phyloP scores from a whole-genome alignment of 2,797 vertebrate genomes.

The Sparus aurata region DNA sequence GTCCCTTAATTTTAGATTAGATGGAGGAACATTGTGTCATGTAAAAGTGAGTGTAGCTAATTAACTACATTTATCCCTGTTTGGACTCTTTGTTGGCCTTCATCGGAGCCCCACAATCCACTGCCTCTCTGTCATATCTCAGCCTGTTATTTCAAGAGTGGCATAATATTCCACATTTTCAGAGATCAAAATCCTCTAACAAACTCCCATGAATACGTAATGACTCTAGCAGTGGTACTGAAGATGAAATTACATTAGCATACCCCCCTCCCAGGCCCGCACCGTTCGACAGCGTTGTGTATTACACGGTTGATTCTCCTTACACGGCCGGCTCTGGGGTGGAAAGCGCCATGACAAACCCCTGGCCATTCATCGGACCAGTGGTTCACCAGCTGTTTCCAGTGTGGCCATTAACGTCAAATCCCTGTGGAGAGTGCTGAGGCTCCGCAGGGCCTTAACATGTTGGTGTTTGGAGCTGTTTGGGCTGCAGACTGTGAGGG shows the following conservation, averaged over 20 bases:
- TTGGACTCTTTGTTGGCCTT: not conserved
- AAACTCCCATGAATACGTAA: conserved; percentile 63
- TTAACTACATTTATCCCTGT: fast-evolving
- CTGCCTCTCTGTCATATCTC: conserved; percentile 11
- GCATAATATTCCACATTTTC: conserved; percentile 50
- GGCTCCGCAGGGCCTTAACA: conserved; percentile 30
- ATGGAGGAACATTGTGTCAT: not conserved
- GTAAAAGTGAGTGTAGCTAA: not conserved
- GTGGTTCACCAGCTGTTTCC: conserved; percentile 67
- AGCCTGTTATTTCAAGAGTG: conserved; percentile 30
- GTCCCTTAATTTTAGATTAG: not conserved
- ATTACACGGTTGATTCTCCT: conserved; percentile 61
- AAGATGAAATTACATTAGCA: conserved; percentile 63
- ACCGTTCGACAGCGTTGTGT: conserved; percentile 43
- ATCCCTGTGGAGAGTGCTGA: conserved; percentile 16
- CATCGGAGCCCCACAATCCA: not conserved
- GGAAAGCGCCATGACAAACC: conserved; percentile 33
- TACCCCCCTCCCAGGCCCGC: conserved; percentile 32
- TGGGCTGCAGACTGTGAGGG: conserved; percentile 29
- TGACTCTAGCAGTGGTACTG: conserved; percentile 38
- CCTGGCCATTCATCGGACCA: conserved; percentile 27
- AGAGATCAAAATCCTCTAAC: conserved; percentile 53
- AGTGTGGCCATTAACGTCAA: conserved; percentile 41
- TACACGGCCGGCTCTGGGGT: conserved; percentile 25
- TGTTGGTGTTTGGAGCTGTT: conserved; percentile 34